Evolutionary conservation across 1,140 invertebrate genomes (phyloP).

Genomic region (Latrodectus geometricus): DNA sequence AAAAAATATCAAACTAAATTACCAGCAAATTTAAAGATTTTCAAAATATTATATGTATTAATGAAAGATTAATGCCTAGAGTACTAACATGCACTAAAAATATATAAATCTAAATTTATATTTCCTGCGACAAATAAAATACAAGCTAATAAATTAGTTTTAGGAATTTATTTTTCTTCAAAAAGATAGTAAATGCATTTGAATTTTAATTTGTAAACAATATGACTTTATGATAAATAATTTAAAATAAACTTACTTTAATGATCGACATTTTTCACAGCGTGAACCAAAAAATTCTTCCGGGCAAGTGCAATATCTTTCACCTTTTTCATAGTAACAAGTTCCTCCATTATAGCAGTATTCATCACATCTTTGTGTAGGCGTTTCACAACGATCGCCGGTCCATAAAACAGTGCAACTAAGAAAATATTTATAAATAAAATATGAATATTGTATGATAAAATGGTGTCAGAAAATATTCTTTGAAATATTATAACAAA

Average conservation of each 20-base stretch:
- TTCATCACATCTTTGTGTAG: slow-evolving; percentile 71
- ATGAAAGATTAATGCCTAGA: too few relatives aligned
- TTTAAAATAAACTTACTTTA: slow-evolving; percentile 61
- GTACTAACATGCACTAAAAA: too few relatives aligned
- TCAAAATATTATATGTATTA: too few relatives aligned
- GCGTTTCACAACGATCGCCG: slow-evolving; percentile 77
- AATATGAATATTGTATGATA: not conserved
- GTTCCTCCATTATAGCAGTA: slow-evolving; percentile 75
- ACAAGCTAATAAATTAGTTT: slow-evolving; percentile 25
- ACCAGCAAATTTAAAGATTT: too few relatives aligned
- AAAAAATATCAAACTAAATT: too few relatives aligned
- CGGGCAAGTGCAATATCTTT: slow-evolving; percentile 70
- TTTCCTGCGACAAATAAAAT: slow-evolving; percentile 8
- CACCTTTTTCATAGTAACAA: slow-evolving; percentile 68
- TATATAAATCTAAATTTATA: too few relatives aligned
- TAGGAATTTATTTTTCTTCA: not conserved
- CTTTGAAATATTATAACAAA: too few relatives aligned
- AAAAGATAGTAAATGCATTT: not conserved
- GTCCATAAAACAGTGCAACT: slow-evolving; percentile 76
- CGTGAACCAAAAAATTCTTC: slow-evolving; percentile 69
- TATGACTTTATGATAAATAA: not conserved
- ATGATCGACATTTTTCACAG: slow-evolving; percentile 62
- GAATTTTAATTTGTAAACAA: not conserved
- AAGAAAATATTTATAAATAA: slow-evolving; percentile 68
- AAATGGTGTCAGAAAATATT: too few relatives aligned